These are phyloP conservation scores for Meloidogyne hapla DNA, from an alignment of 1,140 invertebrate genomes.

Conservation along the genomic window DNA sequence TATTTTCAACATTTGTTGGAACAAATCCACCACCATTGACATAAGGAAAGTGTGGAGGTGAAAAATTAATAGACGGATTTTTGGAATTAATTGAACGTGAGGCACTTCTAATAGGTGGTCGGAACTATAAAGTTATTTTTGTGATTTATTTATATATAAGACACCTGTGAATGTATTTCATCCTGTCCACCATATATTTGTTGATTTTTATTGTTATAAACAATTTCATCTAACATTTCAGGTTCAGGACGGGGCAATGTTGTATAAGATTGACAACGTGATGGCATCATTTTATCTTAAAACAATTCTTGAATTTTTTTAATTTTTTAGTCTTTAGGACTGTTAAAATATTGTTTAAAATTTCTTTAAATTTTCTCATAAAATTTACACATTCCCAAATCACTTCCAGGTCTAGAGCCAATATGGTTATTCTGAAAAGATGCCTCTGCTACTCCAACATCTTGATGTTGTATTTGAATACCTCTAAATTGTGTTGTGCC, in stretches of 20 bases:
- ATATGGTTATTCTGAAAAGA: conserved; percentile 4
- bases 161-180: conserved; percentile 1
- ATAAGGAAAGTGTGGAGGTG: conserved; percentile 1
- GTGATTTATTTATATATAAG: neutral
- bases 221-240: conserved; percentile 24
- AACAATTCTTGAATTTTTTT: neutral
- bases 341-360: no score
- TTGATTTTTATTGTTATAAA: conserved; percentile 10
- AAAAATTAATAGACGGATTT: conserved; percentile 19
- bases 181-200: conserved; percentile 7
- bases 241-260: conserved; percentile 44
- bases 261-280: conserved; percentile 48
- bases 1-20: conserved; percentile 2
- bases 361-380: neutral
- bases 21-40: neutral
- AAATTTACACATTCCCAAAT: conserved; percentile 43
- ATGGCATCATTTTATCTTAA: conserved; percentile 28
- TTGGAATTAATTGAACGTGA: conserved; percentile 16
- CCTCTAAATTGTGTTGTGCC: conserved; percentile 5
- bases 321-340: neutral
- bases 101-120: conserved; percentile 8
- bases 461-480: conserved; percentile 21
- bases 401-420: conserved; percentile 38
- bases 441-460: conserved; percentile 2
- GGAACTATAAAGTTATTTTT: neutral